Conservation (phyloP, 2,888 invertebrate species). For the Thumatha senex region DNA sequence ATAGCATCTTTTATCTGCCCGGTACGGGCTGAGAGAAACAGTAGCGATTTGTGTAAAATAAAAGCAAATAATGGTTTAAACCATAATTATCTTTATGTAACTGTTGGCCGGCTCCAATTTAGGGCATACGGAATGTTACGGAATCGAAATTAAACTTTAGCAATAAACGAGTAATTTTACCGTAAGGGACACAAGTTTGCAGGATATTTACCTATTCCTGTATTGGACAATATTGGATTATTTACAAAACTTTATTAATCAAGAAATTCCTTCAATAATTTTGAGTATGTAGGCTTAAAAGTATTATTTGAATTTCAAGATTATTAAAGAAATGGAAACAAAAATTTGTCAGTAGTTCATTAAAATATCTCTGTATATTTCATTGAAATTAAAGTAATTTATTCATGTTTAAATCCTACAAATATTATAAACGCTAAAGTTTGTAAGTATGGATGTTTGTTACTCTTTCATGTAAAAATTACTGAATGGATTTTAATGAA, state of each 20-base stretch:
- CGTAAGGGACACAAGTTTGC: not conserved
- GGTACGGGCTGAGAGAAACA: constrained; percentile 14
- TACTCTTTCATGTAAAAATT: too few species aligned
- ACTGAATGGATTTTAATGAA: too few species aligned
- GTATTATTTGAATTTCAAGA: not conserved
- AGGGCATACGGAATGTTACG: constrained; percentile 16
- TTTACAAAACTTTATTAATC: not conserved
- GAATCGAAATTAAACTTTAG: constrained; percentile 12
- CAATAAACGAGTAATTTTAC: constrained; percentile 8
- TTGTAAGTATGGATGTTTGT: too few species aligned
- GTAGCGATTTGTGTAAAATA: constrained; percentile 16
- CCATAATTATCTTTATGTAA: constrained; percentile 32
- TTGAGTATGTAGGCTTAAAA: not conserved
- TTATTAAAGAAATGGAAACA: too few species aligned
- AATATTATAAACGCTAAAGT: too few species aligned
- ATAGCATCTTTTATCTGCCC: constrained; percentile 39
- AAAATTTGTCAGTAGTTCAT: too few species aligned
- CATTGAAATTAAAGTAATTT: too few species aligned
- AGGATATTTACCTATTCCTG: not conserved
- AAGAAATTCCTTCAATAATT: not conserved
- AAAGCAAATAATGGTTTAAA: constrained; percentile 22
- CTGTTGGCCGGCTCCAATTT: constrained; percentile 21
- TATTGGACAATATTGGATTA: constrained; percentile 1
- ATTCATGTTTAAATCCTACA: too few species aligned
- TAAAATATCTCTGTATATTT: too few species aligned